These are phyloP conservation scores for Tricholaema leucomelas DNA, from an alignment of 2,113 vertebrate species.

Conservation along the genomic window DNA sequence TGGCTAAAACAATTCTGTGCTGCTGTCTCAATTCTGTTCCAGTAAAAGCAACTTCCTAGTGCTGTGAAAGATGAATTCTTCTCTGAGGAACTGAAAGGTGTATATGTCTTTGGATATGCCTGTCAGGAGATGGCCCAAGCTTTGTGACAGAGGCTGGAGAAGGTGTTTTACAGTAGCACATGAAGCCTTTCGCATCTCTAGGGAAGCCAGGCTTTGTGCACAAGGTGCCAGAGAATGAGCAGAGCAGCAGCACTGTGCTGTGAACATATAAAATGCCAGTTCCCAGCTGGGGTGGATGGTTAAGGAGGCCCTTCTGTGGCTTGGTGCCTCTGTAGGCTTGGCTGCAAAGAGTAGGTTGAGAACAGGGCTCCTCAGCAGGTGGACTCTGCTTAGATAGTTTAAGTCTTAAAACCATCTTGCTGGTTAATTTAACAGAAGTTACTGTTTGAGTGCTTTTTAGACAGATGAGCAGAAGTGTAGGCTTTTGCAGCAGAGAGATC, in stretches of 20 bases:
- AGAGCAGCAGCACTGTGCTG: neutral
- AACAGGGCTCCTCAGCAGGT: neutral
- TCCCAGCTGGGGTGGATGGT: neutral
- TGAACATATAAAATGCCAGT: neutral
- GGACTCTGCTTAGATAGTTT: neutral
- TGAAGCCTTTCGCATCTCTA: neutral
- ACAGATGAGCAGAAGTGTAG: neutral
- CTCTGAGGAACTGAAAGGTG: neutral
- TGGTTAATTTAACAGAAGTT: slow-evolving; percentile 4
- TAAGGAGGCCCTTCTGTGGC: neutral
- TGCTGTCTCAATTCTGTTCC: neutral
- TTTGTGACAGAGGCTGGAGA: neutral
- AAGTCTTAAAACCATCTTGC: neutral
- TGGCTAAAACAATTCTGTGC: neutral
- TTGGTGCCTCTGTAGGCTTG: neutral
- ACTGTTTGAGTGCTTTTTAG: neutral
- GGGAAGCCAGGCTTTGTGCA: neutral
- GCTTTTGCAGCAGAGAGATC: slow-evolving; percentile 4
- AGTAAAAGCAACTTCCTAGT: neutral
- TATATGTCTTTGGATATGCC: neutral
- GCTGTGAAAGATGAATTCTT: neutral
- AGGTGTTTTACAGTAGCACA: neutral
- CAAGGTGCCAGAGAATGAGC: neutral
- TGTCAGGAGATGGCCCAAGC: neutral
- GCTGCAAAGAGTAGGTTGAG: neutral